Evolutionary conservation across 2,797 vertebrate species (phyloP).

Genomic region (Passerculus sandwichensis): DNA sequence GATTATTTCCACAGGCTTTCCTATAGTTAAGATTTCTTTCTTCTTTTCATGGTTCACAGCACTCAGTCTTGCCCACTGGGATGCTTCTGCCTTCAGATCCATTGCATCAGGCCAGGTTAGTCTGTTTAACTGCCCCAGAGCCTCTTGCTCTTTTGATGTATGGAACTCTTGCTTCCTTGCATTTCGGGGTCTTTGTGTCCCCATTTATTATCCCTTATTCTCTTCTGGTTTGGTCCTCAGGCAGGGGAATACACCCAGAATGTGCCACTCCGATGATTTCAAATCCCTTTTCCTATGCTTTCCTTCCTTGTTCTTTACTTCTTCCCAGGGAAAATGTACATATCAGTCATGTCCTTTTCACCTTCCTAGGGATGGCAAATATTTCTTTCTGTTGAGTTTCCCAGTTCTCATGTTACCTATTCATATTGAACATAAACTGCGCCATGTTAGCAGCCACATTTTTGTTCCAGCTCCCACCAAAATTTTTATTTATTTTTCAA

Average conservation of each 20-base stretch:
- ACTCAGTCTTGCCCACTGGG: background rate
- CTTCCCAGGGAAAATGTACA: background rate
- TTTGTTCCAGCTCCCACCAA: background rate
- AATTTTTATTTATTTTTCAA: background rate
- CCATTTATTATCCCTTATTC: background rate
- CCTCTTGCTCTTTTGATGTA: background rate
- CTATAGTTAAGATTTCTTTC: background rate
- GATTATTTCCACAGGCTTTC: background rate
- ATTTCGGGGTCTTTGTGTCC: background rate
- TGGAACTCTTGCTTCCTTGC: background rate
- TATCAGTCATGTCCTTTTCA: background rate
- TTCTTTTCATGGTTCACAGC: background rate
- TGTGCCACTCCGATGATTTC: background rate
- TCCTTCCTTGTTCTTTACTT: background rate
- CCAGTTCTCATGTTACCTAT: accelerated
- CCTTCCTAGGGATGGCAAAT: background rate
- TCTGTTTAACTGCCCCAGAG: no score
- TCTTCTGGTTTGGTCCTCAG: background rate
- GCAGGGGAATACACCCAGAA: background rate
- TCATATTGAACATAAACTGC: background rate
- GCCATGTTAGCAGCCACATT: background rate
- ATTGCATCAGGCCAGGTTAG: background rate
- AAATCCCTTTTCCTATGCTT: background rate
- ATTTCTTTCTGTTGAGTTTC: background rate
- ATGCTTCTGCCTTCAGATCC: background rate